A percentile compares a stretch with the other conserved stretches of the same genome.
Conservation (phyloP, 2,113 vertebrate species). For the Agelaius tricolor region DNA sequence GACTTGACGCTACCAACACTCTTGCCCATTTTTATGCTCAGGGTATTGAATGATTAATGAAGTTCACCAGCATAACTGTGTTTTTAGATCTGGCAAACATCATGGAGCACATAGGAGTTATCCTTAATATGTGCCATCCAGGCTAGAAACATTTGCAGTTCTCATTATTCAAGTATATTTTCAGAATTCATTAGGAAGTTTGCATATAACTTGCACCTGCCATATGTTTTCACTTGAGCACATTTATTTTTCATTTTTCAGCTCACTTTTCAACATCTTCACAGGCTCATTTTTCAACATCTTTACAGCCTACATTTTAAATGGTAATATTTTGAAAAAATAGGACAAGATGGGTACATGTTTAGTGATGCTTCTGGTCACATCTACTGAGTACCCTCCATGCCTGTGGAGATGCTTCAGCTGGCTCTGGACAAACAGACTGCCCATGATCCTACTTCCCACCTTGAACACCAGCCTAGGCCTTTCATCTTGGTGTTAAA, state of each 20-base stretch:
- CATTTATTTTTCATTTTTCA: constrained; percentile 10
- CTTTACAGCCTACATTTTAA: not conserved
- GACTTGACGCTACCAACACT: not conserved
- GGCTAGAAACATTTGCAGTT: not conserved
- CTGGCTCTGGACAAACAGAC: not conserved
- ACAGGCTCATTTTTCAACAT: not conserved
- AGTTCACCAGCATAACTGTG: not conserved
- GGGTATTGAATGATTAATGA: constrained; percentile 16
- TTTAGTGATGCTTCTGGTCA: not conserved
- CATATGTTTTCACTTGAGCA: constrained; percentile 6
- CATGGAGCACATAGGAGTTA: not conserved
- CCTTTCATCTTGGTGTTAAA: not conserved
- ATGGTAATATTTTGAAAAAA: not conserved
- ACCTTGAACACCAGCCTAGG: not conserved
- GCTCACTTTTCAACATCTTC: not conserved
- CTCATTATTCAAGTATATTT: constrained; percentile 5
- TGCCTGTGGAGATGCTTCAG: not conserved
- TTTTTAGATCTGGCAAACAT: constrained; percentile 14
- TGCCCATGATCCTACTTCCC: not conserved
- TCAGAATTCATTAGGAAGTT: not conserved
- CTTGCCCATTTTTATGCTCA: not conserved
- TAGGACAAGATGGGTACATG: rapidly evolving
- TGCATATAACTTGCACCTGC: not conserved
- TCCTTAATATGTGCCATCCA: not conserved
- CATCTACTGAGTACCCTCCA: not conserved